Evolutionary conservation across 1,140 invertebrate genomes (phyloP).

Genomic region (Diabrotica virgifera): DNA sequence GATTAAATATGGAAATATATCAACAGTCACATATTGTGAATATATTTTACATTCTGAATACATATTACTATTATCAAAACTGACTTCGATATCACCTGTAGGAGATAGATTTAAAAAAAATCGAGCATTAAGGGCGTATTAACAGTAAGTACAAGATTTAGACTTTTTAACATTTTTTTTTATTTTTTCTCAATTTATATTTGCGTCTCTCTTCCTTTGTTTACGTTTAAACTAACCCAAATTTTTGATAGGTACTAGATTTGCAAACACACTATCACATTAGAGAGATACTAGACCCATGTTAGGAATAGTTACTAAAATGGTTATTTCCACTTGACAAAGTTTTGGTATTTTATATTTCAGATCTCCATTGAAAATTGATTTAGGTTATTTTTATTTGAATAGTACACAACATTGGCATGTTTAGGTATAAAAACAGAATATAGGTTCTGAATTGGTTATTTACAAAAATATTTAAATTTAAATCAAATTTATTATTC

Average conservation of each 20-base stretch:
- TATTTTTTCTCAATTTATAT: neutral
- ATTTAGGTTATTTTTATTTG: neutral
- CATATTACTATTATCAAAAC: neutral
- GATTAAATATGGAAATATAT: neutral
- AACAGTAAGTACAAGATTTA: constrained; percentile 16
- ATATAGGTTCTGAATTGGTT: too few species aligned
- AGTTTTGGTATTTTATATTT: neutral
- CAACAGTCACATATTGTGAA: constrained; percentile 12
- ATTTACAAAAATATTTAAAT: too few species aligned
- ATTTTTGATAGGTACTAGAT: neutral
- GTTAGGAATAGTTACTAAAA: neutral
- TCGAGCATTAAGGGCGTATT: neutral
- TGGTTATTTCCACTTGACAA: neutral
- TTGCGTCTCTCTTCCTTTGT: neutral
- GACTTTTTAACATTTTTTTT: neutral
- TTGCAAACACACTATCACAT: neutral
- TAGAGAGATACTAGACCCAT: neutral
- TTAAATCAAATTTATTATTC: too few species aligned
- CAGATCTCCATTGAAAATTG: too few species aligned
- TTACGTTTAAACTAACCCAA: neutral
- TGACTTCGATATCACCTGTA: neutral
- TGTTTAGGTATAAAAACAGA: too few species aligned
- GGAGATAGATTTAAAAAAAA: neutral
- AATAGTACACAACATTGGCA: too few species aligned
- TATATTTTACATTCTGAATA: constrained; percentile 13